phyloP scores from a whole-genome alignment of 2,888 invertebrate species.

The Nemoura dubitans region DNA sequence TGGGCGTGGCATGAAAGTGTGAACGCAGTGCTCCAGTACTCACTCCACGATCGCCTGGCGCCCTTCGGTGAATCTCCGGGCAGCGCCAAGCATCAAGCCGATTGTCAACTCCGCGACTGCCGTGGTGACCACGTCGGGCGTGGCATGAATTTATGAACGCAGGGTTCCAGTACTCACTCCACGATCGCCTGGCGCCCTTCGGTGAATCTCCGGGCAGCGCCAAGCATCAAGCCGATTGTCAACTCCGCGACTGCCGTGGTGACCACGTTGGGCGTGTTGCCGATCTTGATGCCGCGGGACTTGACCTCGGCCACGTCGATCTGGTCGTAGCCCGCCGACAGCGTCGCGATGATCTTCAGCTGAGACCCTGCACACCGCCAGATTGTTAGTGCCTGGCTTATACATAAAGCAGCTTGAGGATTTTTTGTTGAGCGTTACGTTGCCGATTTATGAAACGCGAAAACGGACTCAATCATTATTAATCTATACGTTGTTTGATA shows the following conservation, averaged over 20 bases:
- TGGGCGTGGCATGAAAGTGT: too few relatives aligned
- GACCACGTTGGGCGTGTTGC: slow-evolving; percentile 81
- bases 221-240: slow-evolving; percentile 78
- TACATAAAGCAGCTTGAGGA: neutral
- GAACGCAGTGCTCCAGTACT: too few relatives aligned
- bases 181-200: slow-evolving; percentile 76
- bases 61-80: slow-evolving; percentile 81
- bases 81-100: slow-evolving; percentile 77
- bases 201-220: slow-evolving; percentile 78
- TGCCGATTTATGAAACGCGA: too few relatives aligned
- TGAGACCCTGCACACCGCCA: slow-evolving; percentile 65
- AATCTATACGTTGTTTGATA: too few relatives aligned
- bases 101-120: slow-evolving; percentile 87
- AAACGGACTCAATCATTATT: too few relatives aligned
- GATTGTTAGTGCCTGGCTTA: neutral
- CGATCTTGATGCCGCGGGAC: slow-evolving; percentile 76
- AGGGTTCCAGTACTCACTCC: slow-evolving; percentile 64
- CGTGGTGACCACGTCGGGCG: slow-evolving; percentile 76
- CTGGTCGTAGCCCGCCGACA: slow-evolving; percentile 89
- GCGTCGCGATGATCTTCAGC: slow-evolving; percentile 79
- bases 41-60: slow-evolving; percentile 70
- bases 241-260: slow-evolving; percentile 84
- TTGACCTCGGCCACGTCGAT: slow-evolving; percentile 78
- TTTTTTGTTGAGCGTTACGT: too few relatives aligned
- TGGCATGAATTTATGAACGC: too few relatives aligned